Percentiles rank a stretch among this genome's conserved stretches.
These are phyloP conservation scores for Pardosa pseudoannulata DNA, from an alignment of 2,888 invertebrate species.

Conservation along the genomic window DNA sequence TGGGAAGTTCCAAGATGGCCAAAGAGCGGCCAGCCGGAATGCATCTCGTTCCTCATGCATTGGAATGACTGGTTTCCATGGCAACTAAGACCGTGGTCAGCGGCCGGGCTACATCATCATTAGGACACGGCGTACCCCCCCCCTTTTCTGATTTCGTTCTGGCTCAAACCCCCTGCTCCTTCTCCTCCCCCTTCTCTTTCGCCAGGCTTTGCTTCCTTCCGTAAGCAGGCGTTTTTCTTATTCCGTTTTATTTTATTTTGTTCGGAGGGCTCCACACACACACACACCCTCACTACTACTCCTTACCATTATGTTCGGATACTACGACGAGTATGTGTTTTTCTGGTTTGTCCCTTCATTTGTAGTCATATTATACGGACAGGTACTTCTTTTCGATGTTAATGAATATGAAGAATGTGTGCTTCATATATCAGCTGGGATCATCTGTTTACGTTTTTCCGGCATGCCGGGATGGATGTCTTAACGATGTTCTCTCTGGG, in stretches of 20 bases:
- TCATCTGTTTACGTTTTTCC: neutral
- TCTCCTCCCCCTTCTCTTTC: slow-evolving; percentile 23
- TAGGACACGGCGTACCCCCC: slow-evolving; percentile 53
- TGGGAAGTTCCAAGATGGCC: slow-evolving; percentile 71
- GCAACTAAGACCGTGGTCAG: slow-evolving; percentile 73
- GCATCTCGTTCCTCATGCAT: slow-evolving; percentile 72
- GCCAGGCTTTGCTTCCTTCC: slow-evolving; percentile 37
- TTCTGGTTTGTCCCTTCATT: neutral
- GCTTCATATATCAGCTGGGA: neutral
- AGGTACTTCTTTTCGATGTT: slow-evolving; percentile 1
- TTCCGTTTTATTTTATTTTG: slow-evolving; percentile 12
- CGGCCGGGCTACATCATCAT: slow-evolving; percentile 72
- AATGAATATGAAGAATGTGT: slow-evolving; percentile 18
- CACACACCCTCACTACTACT: too few species aligned
- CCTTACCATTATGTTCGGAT: slow-evolving; percentile 19
- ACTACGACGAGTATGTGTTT: neutral
- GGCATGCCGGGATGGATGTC: too few species aligned
- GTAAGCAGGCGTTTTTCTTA: slow-evolving; percentile 22
- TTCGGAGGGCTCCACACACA: neutral
- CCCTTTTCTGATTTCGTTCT: slow-evolving; percentile 1
- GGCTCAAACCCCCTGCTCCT: neutral
- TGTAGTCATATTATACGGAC: slow-evolving; percentile 28
- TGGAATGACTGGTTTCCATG: slow-evolving; percentile 72
- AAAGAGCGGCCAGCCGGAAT: slow-evolving; percentile 69
- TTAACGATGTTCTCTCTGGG: too few species aligned